Evolutionary conservation across 1,140 invertebrate species (phyloP).

Genomic region (Lepidurus arcticus): DNA sequence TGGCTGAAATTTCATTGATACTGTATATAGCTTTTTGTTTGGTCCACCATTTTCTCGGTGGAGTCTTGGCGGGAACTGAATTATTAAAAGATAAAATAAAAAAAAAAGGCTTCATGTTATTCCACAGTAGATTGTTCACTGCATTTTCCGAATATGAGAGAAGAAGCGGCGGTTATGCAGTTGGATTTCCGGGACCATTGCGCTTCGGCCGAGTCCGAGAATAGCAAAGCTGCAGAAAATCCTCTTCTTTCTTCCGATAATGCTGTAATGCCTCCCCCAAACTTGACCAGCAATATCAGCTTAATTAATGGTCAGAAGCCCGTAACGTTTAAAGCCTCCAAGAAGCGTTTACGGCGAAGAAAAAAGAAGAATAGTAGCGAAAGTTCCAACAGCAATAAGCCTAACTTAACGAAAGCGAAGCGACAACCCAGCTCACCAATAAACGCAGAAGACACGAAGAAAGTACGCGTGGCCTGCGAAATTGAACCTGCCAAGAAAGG

Average conservation of each 20-base stretch:
- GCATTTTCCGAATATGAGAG: not conserved
- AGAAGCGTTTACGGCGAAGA: not conserved
- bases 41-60: too few species aligned
- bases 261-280: constrained; percentile 1
- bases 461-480: not conserved
- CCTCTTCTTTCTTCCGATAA: not conserved
- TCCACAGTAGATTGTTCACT: too few species aligned
- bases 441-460: not conserved
- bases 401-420: not conserved
- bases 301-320: not conserved
- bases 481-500: not conserved
- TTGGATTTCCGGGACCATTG: not conserved
- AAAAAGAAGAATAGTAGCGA: not conserved
- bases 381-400: not conserved
- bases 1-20: too few species aligned
- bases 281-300: not conserved
- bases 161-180: not conserved
- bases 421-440: not conserved
- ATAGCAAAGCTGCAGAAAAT: not conserved
- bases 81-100: too few species aligned
- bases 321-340: not conserved
- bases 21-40: too few species aligned
- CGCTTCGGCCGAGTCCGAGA: not conserved
- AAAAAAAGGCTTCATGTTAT: too few species aligned
- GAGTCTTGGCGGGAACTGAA: too few species aligned